Conservation (phyloP, 1,140 invertebrate genomes). For the Drosophila tani region DNA sequence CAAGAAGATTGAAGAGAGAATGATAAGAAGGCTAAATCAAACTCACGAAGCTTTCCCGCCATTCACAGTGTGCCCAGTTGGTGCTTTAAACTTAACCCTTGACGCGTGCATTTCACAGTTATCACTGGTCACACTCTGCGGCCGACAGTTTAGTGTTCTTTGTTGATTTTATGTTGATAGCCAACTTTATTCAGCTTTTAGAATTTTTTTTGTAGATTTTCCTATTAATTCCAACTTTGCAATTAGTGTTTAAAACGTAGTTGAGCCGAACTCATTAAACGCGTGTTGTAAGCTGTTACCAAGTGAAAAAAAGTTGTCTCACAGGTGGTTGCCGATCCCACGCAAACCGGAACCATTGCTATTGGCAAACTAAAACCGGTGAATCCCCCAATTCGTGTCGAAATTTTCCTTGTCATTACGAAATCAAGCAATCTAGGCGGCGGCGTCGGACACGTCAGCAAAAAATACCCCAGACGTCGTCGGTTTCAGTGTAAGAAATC, state of each 20-base stretch:
- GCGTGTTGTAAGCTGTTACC: too few relatives aligned
- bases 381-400: background rate
- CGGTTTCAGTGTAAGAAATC: background rate
- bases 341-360: background rate
- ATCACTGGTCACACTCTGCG: background rate
- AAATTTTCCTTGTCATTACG: background rate
- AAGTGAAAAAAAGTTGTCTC: too few relatives aligned
- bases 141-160: background rate
- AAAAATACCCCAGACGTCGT: background rate
- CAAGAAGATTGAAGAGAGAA: background rate
- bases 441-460: background rate
- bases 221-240: too few relatives aligned
- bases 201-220: background rate
- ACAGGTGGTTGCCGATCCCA: background rate
- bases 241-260: too few relatives aligned
- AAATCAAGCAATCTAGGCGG: too few relatives aligned
- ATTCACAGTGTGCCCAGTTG: background rate
- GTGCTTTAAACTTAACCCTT: too few relatives aligned
- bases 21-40: background rate
- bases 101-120: background rate
- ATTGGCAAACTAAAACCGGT: background rate
- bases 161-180: background rate
- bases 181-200: too few relatives aligned
- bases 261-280: background rate
- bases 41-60: background rate